These are phyloP conservation scores for Procambarus virginalis DNA, from an alignment of 1,140 invertebrate genomes.

Conservation along the genomic window DNA sequence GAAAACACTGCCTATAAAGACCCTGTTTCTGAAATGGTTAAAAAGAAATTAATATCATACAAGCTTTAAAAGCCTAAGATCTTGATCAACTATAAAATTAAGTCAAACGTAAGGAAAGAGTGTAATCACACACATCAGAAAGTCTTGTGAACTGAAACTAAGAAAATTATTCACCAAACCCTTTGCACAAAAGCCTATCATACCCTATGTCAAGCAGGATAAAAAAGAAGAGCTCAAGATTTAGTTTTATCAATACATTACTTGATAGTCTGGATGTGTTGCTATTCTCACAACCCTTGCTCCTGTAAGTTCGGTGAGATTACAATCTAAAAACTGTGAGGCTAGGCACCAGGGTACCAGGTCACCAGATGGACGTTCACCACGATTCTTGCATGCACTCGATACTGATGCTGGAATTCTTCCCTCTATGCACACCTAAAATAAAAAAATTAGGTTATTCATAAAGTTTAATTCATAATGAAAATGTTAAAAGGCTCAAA, in stretches of 20 bases:
- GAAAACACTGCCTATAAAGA: too few relatives aligned
- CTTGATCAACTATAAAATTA: too few relatives aligned
- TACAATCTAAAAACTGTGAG: slow-evolving; percentile 94
- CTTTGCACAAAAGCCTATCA: too few relatives aligned
- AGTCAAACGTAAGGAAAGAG: too few relatives aligned
- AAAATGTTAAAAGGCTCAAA: background rate
- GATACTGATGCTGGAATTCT: slow-evolving; percentile 89
- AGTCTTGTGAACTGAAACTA: too few relatives aligned
- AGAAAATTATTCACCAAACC: too few relatives aligned
- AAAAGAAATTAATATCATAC: too few relatives aligned
- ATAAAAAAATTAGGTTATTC: slow-evolving; percentile 21
- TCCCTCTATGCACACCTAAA: slow-evolving; percentile 93
- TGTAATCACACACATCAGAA: too few relatives aligned
- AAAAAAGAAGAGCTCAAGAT: too few relatives aligned
- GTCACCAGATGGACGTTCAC: slow-evolving; percentile 94
- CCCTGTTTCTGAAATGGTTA: too few relatives aligned
- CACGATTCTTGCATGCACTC: slow-evolving; percentile 84
- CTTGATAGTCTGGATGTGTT: slow-evolving; percentile 98
- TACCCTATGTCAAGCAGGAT: too few relatives aligned
- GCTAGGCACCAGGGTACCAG: slow-evolving; percentile 98
- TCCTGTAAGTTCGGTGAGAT: slow-evolving; percentile 93
- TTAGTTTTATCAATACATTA: slow-evolving; percentile 73
- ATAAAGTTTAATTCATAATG: background rate
- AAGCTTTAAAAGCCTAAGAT: too few relatives aligned
- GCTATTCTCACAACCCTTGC: slow-evolving; percentile 95